phyloP scores from a whole-genome alignment of 2,888 invertebrate species.

The Oxystoma pomonae region DNA sequence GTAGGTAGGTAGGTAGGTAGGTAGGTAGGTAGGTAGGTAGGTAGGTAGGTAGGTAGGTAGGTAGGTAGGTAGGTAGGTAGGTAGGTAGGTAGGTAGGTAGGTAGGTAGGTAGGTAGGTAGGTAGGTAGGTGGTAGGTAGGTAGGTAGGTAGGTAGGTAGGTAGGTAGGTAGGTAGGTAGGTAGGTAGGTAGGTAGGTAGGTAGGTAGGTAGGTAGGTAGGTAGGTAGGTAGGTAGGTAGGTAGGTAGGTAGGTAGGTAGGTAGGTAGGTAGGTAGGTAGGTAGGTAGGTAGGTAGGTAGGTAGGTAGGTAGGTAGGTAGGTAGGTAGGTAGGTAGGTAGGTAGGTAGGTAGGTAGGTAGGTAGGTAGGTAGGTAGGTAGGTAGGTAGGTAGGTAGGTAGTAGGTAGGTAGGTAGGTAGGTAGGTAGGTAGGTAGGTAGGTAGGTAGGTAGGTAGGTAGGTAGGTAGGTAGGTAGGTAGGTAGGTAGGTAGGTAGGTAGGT shows the following conservation, averaged over 20 bases:
- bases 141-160: neutral
- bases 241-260: neutral
- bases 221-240: neutral
- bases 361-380: neutral
- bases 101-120: neutral
- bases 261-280: neutral
- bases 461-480: neutral
- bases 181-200: neutral
- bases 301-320: neutral
- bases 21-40: neutral
- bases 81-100: neutral
- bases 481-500: neutral
- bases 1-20: neutral
- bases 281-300: neutral
- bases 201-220: neutral
- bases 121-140: neutral
- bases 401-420: neutral
- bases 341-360: neutral
- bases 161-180: neutral
- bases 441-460: neutral
- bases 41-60: neutral
- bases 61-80: neutral
- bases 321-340: neutral
- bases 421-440: neutral
- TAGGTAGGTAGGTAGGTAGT: neutral